phyloP scores from a whole-genome alignment of 2,888 invertebrate genomes.

The Polylopha cassiicola region DNA sequence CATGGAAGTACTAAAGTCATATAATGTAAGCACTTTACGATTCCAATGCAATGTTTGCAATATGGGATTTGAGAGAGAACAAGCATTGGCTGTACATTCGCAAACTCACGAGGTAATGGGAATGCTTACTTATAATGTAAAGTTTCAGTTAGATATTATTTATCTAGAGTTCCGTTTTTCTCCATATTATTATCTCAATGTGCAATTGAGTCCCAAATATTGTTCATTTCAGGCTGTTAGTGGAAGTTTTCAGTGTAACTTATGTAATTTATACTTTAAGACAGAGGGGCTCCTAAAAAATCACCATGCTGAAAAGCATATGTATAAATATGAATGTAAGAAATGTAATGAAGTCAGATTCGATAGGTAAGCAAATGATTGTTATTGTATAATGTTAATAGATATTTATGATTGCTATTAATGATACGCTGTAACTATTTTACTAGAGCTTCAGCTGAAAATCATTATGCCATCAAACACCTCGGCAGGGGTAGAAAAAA shows the following conservation, averaged over 20 bases:
- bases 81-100: slow-evolving; percentile 44
- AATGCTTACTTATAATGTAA: no score
- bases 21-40: slow-evolving; percentile 42
- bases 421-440: no score
- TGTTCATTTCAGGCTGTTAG: slow-evolving; percentile 59
- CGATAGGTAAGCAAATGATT: slow-evolving; percentile 51
- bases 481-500: no score
- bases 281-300: slow-evolving; percentile 58
- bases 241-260: slow-evolving; percentile 49
- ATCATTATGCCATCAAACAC: no score
- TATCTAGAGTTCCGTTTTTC: no score
- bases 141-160: no score
- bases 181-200: no score
- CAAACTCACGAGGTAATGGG: slow-evolving; percentile 70
- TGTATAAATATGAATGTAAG: slow-evolving; percentile 65
- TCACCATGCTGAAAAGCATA: slow-evolving; percentile 63
- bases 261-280: slow-evolving; percentile 61
- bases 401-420: no score
- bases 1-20: slow-evolving; percentile 50
- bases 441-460: no score
- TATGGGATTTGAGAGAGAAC: slow-evolving; percentile 46
- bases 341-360: slow-evolving; percentile 65
- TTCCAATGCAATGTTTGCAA: slow-evolving; percentile 51
- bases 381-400: no score
- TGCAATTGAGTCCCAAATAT: no score